Conservation (phyloP, 2,113 vertebrate genomes). For the Ciconia stormi region DNA sequence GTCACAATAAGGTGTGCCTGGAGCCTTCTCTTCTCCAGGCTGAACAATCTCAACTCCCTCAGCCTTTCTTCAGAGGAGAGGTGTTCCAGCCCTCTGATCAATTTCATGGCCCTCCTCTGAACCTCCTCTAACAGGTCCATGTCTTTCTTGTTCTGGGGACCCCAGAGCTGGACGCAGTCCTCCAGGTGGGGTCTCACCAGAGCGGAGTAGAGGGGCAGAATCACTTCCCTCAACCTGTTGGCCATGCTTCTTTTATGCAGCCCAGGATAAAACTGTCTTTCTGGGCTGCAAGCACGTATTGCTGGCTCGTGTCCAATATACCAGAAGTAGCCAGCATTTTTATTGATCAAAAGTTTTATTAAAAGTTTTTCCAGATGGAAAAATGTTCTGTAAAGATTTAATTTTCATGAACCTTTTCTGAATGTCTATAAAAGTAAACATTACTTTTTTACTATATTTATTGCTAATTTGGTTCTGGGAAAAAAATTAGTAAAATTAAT, state of each 20-base stretch:
- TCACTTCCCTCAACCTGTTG: neutral
- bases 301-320: neutral
- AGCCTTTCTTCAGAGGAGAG: neutral
- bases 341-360: neutral
- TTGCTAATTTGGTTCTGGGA: neutral
- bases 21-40: neutral
- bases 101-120: neutral
- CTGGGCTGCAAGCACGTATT: neutral
- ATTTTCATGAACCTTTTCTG: neutral
- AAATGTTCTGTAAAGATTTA: neutral
- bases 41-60: neutral
- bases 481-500: neutral
- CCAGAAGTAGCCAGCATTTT: neutral
- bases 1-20: neutral
- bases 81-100: neutral
- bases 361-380: neutral
- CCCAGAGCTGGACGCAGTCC: neutral
- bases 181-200: neutral
- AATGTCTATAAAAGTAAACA: neutral
- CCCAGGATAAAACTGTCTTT: neutral
- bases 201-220: neutral
- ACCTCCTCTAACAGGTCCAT: rapidly evolving
- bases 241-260: rapidly evolving
- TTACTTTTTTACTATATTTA: neutral
- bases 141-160: neutral